Conservation (phyloP, 2,113 vertebrate genomes). For the Microtus oregoni region DNA sequence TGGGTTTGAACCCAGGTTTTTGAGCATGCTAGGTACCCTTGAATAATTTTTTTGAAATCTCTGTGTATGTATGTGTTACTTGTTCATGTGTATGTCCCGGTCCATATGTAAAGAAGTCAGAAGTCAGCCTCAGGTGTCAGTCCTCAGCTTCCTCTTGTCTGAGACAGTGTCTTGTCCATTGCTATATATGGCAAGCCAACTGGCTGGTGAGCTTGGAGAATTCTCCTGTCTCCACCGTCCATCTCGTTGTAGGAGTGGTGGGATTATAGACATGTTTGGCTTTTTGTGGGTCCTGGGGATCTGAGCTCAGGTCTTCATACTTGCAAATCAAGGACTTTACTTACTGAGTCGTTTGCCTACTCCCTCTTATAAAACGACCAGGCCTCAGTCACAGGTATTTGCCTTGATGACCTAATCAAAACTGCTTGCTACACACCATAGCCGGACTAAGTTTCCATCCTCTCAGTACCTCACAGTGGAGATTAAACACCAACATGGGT, state of each 20-base stretch:
- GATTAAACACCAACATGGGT: background rate
- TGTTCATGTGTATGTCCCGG: background rate
- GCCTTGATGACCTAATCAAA: background rate
- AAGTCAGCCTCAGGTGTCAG: background rate
- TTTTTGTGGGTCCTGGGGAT: background rate
- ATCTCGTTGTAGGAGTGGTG: background rate
- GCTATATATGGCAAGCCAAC: background rate
- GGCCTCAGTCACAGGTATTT: background rate
- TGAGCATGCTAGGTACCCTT: background rate
- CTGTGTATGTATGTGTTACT: background rate
- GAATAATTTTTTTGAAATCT: background rate
- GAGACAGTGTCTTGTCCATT: background rate
- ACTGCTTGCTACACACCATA: background rate
- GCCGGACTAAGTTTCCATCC: background rate
- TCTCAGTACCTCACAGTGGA: background rate
- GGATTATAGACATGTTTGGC: background rate
- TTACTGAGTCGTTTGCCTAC: background rate
- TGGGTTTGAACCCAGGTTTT: background rate
- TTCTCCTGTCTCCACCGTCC: background rate
- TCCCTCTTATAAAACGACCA: background rate
- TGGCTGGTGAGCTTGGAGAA: background rate
- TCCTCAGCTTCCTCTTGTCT: background rate
- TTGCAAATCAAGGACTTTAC: background rate
- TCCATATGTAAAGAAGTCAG: background rate
- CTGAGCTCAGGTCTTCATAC: background rate